Conservation (phyloP, 1,140 invertebrate species). For the Aphidius ervi region DNA sequence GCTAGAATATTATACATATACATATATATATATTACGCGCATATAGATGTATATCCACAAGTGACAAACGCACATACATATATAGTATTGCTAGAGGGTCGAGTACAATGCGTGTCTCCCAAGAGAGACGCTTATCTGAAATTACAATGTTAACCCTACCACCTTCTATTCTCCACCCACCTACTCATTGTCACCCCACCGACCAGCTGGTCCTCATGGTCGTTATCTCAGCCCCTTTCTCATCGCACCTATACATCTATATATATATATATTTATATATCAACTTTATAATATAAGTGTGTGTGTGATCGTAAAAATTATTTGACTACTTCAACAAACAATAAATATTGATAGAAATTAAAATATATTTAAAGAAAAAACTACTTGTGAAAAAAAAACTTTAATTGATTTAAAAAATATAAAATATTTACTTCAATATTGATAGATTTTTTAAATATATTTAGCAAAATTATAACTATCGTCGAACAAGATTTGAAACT, state of each 20-base stretch:
- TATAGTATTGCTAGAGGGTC: conserved; percentile 15
- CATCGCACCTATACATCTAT: conserved; percentile 6
- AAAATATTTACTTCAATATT: no score
- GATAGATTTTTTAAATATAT: no score
- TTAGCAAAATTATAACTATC: no score
- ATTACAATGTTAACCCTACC: conserved; percentile 42
- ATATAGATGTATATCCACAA: conserved; percentile 6
- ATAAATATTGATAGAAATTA: no score
- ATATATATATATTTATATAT: no score
- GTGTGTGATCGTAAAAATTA: no score
- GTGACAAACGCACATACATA: conserved; percentile 17
- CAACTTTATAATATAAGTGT: no score
- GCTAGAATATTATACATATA: not conserved
- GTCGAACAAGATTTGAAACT: no score
- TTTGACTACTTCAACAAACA: no score
- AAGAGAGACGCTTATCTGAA: conserved; percentile 47
- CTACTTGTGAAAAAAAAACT: no score
- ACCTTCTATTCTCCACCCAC: conserved; percentile 1
- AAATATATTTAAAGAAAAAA: no score
- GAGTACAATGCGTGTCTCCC: conserved; percentile 49
- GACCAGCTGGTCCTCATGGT: conserved; percentile 25
- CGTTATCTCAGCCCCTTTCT: conserved; percentile 14
- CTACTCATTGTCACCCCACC: conserved; percentile 6
- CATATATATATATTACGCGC: not conserved
- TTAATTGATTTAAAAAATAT: no score